Percentiles rank a stretch among this genome's conserved stretches.
Evolutionary conservation across 2,888 invertebrate genomes (phyloP).

Genomic region (Metallyticus violacea): DNA sequence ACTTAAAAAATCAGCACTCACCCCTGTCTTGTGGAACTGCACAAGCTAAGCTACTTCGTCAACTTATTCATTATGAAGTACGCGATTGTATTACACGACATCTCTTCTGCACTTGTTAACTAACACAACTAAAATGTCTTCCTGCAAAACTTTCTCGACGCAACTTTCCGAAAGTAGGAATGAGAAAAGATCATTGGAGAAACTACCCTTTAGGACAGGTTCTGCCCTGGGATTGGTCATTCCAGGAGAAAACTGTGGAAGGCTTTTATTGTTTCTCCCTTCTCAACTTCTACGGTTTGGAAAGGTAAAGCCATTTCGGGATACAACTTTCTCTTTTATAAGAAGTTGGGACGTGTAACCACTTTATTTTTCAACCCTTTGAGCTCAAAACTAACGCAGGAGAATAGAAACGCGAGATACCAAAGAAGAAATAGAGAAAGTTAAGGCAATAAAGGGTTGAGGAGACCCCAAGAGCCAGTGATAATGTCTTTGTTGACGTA

Average conservation of each 20-base stretch:
- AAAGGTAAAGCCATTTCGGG: background rate
- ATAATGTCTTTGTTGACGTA: background rate
- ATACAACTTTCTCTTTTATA: background rate
- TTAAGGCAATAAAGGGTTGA: background rate
- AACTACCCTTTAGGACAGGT: background rate
- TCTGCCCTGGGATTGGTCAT: background rate
- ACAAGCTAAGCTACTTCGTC: background rate
- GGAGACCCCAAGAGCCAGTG: background rate
- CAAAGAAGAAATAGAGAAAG: background rate
- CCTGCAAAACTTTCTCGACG: background rate
- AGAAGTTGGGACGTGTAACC: background rate
- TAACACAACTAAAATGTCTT: background rate
- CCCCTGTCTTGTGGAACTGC: background rate
- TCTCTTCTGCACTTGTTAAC: background rate
- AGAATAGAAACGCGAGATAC: background rate
- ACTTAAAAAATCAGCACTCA: background rate
- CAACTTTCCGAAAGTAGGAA: background rate
- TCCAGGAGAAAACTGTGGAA: background rate
- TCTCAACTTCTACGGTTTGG: background rate
- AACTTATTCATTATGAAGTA: background rate
- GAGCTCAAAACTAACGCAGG: background rate
- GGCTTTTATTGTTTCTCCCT: background rate
- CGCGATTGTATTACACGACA: background rate
- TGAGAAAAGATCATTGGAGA: background rate
- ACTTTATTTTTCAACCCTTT: background rate